Conservation (phyloP, 2,888 invertebrate species). For the Acanthosoma haemorrhoidale region DNA sequence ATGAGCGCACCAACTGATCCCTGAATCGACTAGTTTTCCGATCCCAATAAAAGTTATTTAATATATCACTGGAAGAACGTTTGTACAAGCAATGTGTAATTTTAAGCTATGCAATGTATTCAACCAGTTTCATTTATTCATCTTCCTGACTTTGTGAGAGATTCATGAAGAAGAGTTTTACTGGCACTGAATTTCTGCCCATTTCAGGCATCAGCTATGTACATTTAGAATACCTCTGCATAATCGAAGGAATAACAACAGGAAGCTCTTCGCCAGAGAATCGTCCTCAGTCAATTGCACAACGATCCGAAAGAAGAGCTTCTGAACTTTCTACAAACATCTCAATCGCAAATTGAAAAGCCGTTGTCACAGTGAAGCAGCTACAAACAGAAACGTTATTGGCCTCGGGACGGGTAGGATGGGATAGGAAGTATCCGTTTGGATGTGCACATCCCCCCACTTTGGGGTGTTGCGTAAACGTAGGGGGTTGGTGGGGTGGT, state of each 20-base stretch:
- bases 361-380: not conserved
- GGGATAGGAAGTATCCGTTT: not conserved
- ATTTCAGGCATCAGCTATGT: no score
- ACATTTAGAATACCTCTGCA: no score
- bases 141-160: no score
- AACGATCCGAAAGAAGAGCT: not conserved
- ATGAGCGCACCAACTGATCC: no score
- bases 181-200: no score
- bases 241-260: not conserved
- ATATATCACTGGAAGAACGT: no score
- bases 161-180: no score
- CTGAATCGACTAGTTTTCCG: no score
- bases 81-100: no score
- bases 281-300: not conserved
- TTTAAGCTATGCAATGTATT: no score
- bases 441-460: not conserved
- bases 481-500: not conserved
- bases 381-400: conserved; percentile 5
- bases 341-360: not conserved
- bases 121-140: no score
- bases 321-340: conserved; percentile 1
- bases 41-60: no score
- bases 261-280: not conserved
- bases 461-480: not conserved
- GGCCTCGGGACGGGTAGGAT: not conserved